Evolutionary conservation across 2,797 vertebrate genomes (phyloP).

Genomic region (Rhabdophis nuchalis): DNA sequence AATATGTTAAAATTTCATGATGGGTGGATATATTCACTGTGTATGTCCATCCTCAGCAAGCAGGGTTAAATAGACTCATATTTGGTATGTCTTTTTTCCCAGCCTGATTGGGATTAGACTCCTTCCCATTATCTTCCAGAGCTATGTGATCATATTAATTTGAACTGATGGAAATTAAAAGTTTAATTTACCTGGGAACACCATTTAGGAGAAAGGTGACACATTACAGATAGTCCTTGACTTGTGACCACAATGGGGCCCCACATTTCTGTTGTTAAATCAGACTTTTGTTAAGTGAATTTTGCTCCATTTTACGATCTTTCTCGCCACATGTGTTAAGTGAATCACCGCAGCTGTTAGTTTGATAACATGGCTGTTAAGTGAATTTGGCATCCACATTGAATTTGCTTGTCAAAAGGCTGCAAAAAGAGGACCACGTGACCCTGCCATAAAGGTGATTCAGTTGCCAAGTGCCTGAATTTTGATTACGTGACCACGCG

Average conservation of each 20-base stretch:
- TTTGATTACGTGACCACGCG: too few relatives aligned
- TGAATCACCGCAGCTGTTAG: too few relatives aligned
- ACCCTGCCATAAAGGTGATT: too few relatives aligned
- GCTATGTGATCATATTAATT: background rate
- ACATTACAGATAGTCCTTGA: background rate
- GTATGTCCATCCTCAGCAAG: background rate
- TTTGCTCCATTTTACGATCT: too few relatives aligned
- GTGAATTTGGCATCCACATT: too few relatives aligned
- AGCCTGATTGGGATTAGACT: background rate
- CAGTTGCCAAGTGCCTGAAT: too few relatives aligned
- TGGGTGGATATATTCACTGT: background rate
- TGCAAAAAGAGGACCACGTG: too few relatives aligned
- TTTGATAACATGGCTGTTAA: too few relatives aligned
- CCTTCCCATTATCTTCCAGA: background rate
- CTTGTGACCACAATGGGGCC: background rate
- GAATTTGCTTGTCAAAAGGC: too few relatives aligned
- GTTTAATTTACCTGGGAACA: background rate
- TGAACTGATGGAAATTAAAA: background rate
- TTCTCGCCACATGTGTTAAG: too few relatives aligned
- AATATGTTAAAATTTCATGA: background rate
- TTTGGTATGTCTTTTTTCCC: background rate
- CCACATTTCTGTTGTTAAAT: too few relatives aligned
- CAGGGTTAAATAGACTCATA: background rate
- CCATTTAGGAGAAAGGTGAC: background rate
- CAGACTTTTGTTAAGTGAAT: too few relatives aligned